Conservation (phyloP, 2,113 vertebrate species). For the Sphyrna mokarran region DNA sequence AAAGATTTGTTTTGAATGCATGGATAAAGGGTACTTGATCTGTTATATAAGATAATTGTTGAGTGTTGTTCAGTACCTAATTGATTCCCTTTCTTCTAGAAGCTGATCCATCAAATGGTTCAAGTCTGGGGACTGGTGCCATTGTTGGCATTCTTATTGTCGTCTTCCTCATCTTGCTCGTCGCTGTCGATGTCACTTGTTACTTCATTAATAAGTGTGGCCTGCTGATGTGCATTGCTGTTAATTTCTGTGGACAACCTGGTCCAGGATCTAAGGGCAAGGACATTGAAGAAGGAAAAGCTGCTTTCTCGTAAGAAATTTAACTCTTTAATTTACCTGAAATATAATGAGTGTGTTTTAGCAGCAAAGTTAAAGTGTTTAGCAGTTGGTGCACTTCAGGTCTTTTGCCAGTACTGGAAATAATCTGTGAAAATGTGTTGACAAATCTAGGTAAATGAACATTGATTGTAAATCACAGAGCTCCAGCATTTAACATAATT, state of each 20-base stretch:
- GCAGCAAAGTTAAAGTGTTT: not conserved
- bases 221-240: slow-evolving; percentile 93
- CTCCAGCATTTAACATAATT: not conserved
- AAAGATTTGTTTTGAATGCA: no score
- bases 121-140: slow-evolving; percentile 75
- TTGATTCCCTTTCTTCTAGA: slow-evolving; percentile 41
- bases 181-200: slow-evolving; percentile 90
- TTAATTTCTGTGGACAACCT: slow-evolving; percentile 85
- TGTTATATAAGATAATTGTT: not conserved
- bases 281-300: slow-evolving; percentile 86
- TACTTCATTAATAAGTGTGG: slow-evolving; percentile 98
- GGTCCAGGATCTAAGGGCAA: slow-evolving; percentile 82
- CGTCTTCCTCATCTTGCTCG: slow-evolving; percentile 79
- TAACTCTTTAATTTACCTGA: not conserved
- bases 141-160: slow-evolving; percentile 89
- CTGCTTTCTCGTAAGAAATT: slow-evolving; percentile 84
- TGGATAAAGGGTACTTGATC: no score
- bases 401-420: not conserved
- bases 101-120: slow-evolving; percentile 58
- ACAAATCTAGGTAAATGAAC: not conserved
- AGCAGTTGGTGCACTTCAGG: no score
- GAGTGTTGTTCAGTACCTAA: not conserved
- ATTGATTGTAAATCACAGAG: not conserved
- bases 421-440: not conserved
- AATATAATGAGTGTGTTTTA: not conserved